Conservation (phyloP, 2,888 invertebrate species). For the Erebia ligea region DNA sequence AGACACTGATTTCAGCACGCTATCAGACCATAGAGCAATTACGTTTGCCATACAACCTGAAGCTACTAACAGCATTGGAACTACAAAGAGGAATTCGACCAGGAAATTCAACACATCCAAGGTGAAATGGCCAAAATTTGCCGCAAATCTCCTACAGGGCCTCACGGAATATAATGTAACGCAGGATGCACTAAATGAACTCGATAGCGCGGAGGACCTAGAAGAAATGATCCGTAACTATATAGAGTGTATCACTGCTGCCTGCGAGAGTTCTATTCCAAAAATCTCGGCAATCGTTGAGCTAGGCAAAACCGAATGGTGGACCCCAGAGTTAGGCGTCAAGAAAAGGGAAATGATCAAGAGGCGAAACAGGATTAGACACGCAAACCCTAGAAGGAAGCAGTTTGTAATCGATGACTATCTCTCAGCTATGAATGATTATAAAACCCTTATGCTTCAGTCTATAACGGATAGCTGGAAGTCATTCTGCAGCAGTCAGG, state of each 20-base stretch:
- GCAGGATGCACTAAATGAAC: background rate
- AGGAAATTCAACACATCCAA: conserved; percentile 1
- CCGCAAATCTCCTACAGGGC: background rate
- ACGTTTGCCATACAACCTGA: background rate
- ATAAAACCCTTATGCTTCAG: background rate
- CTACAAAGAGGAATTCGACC: background rate
- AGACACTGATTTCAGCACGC: background rate
- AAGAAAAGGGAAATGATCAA: background rate
- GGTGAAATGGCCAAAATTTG: background rate
- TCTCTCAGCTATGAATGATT: background rate
- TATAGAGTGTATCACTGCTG: background rate
- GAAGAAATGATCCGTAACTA: background rate
- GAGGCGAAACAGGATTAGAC: background rate
- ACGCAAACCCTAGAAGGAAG: background rate
- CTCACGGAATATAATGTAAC: background rate
- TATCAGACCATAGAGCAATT: conserved; percentile 10
- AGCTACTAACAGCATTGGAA: background rate
- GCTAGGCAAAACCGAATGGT: background rate
- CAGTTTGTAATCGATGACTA: background rate
- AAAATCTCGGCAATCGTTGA: background rate
- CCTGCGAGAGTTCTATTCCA: background rate
- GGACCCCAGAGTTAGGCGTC: background rate
- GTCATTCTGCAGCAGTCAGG: background rate
- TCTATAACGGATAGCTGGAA: background rate
- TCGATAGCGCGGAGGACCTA: background rate